These are phyloP conservation scores for Oscheius myriophilus DNA, from an alignment of 2,888 invertebrate genomes.

Conservation along the genomic window DNA sequence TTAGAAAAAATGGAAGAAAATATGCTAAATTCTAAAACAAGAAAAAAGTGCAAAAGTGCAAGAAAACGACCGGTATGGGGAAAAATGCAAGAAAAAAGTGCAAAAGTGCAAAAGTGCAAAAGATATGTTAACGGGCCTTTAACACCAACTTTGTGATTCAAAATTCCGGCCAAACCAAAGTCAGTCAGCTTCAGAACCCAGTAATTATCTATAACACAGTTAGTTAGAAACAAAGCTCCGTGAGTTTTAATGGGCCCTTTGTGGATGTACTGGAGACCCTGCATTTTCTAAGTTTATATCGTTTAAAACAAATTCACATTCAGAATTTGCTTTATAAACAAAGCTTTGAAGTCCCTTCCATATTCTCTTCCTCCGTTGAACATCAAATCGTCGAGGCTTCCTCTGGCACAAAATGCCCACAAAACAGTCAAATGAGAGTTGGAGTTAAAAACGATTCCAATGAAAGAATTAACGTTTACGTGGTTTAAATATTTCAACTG, in stretches of 20 bases:
- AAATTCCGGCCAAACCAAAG: conserved; percentile 40
- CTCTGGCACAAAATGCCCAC: conserved; percentile 40
- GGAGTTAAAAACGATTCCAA: conserved; percentile 51
- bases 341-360: conserved; percentile 49
- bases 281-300: background rate
- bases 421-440: conserved; percentile 40
- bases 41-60: no score
- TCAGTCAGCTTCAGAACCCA: conserved; percentile 56
- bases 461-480: conserved; percentile 43
- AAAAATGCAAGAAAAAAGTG: no score
- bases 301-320: conserved; percentile 31
- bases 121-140: no score
- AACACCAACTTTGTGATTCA: conserved; percentile 25
- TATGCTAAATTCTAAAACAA: no score
- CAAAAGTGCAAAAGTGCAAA: no score
- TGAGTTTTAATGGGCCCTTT: conserved; percentile 43
- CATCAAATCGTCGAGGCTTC: conserved; percentile 45
- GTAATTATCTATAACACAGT: conserved; percentile 53
- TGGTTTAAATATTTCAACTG: conserved; percentile 47
- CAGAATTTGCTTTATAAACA: conserved; percentile 49
- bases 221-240: conserved; percentile 47
- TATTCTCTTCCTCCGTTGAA: conserved; percentile 46
- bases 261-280: conserved; percentile 53
- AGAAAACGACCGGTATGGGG: no score
- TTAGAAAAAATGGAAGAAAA: no score